Evolutionary conservation across 1,140 invertebrate species (phyloP), one percentile per base, ranked within the genome.

Genomic region (Pinna nobilis): DNA sequence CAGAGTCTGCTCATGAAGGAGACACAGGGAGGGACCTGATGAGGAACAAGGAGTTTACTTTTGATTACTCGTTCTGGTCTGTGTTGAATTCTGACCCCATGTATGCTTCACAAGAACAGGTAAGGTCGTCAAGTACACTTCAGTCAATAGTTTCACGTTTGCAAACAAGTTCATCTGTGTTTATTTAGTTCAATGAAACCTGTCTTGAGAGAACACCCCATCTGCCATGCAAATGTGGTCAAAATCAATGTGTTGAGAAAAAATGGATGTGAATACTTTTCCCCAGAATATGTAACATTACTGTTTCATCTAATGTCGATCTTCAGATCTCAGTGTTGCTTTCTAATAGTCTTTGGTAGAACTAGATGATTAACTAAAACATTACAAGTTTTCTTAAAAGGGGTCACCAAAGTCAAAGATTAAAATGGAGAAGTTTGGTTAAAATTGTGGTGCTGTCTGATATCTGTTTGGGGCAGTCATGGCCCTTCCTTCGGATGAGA

Each of bases 11-110:
- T n/a, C 61, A 32, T 28, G 81, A 82, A 41, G 79, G 78, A 23
- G 83, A 84, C 84, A 90, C 91, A 4, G 93, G 92, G 0, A 92
- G 94, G 80, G 93, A 93, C 78, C 89, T 93, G 3, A 91, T 93
- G 83, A 91, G 93, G 83, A 92, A 92, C 87, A 96, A 96, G 88
- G 95, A 96, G 84, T 97, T 97, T 84, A 97, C 95, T 30, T 97
- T 97, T 89, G 96, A 97, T 91, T 94, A 95, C 84, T 96, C 95
- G 0, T 97, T 97, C 85, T 97, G 95, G 95, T 97, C 95, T 35
- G 95, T 92, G 84, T 92, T 64, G n/a, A 55, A 57, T 50, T 33
- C 88, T 30, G 94, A 95, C 82, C 84, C 86, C 3, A 92, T 95
- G 86, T 96, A 93, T 90, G 93, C 94, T 30, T 92, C 93, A 30